Conservation (phyloP, 2,113 vertebrate species). For the Etheostoma cragini region DNA sequence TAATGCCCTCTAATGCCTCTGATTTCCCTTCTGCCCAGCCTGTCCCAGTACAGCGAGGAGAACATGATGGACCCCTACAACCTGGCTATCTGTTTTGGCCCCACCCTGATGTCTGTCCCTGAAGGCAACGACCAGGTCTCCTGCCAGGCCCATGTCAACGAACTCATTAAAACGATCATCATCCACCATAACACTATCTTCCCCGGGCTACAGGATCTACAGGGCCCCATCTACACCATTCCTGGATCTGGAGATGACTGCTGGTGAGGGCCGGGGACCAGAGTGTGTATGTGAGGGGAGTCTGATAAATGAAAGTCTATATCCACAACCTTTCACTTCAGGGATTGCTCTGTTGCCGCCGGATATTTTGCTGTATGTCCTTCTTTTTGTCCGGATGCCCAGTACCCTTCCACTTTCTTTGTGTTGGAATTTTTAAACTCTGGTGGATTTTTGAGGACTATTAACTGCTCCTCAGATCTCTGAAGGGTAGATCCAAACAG, state of each 20-base stretch:
- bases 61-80: constrained; percentile 99
- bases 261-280: constrained; percentile 83
- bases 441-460: too few relatives aligned
- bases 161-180: constrained; percentile 99
- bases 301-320: too few relatives aligned
- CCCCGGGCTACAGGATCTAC: constrained; percentile 89
- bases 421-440: too few relatives aligned
- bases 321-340: too few relatives aligned
- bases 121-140: constrained; percentile 97
- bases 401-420: too few relatives aligned
- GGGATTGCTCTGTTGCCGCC: too few relatives aligned
- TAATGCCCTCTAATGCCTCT: constrained; percentile 15
- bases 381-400: too few relatives aligned
- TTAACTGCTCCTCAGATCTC: too few relatives aligned
- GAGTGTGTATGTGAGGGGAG: constrained; percentile 10
- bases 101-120: constrained; percentile 97
- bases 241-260: constrained; percentile 91
- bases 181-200: constrained; percentile 96
- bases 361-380: too few relatives aligned
- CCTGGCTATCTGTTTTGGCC: constrained; percentile 98
- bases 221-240: constrained; percentile 90
- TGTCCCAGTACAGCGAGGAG: constrained; percentile 98
- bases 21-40: constrained; percentile 79
- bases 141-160: constrained; percentile 98
- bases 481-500: too few relatives aligned